Evolutionary conservation across 2,888 invertebrate species (phyloP).

Genomic region (Euplagia quadripunctaria): DNA sequence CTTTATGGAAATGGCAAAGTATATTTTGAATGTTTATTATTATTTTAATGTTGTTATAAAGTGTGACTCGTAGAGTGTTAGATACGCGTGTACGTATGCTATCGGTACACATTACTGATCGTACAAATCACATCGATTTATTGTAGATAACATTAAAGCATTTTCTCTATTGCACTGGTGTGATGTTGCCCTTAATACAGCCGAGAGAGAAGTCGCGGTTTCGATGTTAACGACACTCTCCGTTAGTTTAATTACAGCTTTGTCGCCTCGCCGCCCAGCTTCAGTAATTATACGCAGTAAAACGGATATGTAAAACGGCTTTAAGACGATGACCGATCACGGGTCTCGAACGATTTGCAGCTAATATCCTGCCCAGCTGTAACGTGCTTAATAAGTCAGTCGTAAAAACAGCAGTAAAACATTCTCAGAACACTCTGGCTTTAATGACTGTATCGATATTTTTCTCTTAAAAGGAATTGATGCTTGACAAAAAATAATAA

Average conservation of each 20-base stretch:
- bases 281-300: constrained; percentile 80
- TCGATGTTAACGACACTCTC: constrained; percentile 75
- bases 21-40: constrained; percentile 6
- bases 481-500: constrained; percentile 28
- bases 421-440: constrained; percentile 61
- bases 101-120: background rate
- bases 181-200: constrained; percentile 67
- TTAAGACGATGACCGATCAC: constrained; percentile 75
- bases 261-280: constrained; percentile 73
- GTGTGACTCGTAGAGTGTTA: constrained; percentile 4
- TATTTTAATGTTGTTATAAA: constrained; percentile 9
- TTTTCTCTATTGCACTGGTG: constrained; percentile 52
- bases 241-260: constrained; percentile 84
- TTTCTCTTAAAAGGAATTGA: constrained; percentile 45
- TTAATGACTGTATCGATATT: constrained; percentile 55
- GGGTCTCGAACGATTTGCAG: constrained; percentile 71
- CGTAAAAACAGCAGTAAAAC: constrained; percentile 72
- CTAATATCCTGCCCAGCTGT: constrained; percentile 78
- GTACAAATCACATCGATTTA: constrained; percentile 5
- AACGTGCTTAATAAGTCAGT: constrained; percentile 69
- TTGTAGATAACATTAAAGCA: constrained; percentile 14
- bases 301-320: constrained; percentile 81
- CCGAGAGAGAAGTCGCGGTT: constrained; percentile 65
- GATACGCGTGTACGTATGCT: background rate
- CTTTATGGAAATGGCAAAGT: constrained; percentile 12